phyloP scores from a whole-genome alignment of 2,113 vertebrate species.

The Phoxinus phoxinus region DNA sequence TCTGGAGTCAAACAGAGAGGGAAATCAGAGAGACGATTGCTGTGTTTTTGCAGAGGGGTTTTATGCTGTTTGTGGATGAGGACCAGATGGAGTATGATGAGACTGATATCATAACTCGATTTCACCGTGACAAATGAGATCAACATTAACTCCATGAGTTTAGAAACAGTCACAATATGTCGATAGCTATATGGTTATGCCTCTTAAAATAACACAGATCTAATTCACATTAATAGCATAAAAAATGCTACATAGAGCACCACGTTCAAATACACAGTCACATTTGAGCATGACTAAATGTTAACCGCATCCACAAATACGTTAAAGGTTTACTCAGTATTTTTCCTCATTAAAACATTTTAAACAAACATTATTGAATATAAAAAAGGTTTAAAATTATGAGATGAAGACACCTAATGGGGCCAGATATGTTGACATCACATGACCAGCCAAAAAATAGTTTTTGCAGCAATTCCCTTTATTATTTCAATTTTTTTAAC shows the following conservation, averaged over 20 bases:
- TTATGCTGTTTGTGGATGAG: neutral
- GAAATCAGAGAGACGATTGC: slow-evolving; percentile 23
- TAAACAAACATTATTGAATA: neutral
- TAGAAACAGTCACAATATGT: slow-evolving; percentile 20
- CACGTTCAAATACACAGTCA: neutral
- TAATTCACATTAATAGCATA: neutral
- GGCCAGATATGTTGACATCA: neutral
- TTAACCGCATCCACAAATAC: neutral
- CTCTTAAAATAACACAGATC: slow-evolving; percentile 8
- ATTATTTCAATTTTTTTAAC: too few species aligned
- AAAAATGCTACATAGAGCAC: neutral
- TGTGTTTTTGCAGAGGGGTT: neutral
- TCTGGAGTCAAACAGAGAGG: slow-evolving; percentile 25
- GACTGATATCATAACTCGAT: slow-evolving; percentile 51
- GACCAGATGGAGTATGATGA: slow-evolving; percentile 34
- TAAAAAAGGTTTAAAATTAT: neutral
- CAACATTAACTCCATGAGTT: slow-evolving; percentile 13
- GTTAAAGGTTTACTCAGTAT: neutral
- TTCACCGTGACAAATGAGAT: slow-evolving; percentile 13
- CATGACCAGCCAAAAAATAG: neutral
- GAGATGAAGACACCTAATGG: neutral
- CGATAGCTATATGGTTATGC: slow-evolving; percentile 1
- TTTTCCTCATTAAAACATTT: neutral
- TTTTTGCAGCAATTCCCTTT: too few species aligned
- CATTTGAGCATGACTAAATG: neutral